Conservation (phyloP, 2,113 vertebrate genomes). For the Dromiciops gliroides region DNA sequence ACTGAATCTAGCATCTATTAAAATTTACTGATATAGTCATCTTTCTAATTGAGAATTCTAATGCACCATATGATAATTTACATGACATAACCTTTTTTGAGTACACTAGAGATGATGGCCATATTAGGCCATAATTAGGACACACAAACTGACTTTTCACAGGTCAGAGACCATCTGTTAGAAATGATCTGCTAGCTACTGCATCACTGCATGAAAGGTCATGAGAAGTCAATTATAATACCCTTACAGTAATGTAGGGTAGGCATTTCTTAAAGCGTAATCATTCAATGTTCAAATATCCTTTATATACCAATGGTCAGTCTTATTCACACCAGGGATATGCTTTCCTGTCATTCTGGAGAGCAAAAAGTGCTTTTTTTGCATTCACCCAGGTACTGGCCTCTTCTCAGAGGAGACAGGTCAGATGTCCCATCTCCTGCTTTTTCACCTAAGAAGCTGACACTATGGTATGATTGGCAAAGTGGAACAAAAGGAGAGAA, state of each 20-base stretch:
- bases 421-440: not conserved
- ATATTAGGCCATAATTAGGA: not conserved
- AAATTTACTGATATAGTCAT: not conserved
- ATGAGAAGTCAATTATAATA: constrained; percentile 36
- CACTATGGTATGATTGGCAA: not conserved
- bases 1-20: not conserved
- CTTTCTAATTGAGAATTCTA: constrained; percentile 11
- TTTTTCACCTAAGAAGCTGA: not conserved
- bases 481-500: not conserved
- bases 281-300: not conserved
- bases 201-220: not conserved
- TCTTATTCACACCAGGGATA: not conserved
- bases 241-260: constrained; percentile 18
- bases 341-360: not conserved
- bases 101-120: not conserved
- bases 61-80: not conserved
- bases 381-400: not conserved
- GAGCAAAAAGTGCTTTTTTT: not conserved
- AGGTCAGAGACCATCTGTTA: constrained; percentile 39
- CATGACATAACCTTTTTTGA: constrained; percentile 22
- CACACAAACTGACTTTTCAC: not conserved
- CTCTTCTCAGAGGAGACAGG: not conserved
- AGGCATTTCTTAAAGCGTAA: not conserved
- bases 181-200: constrained; percentile 26
- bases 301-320: not conserved